Percentiles rank a stretch among this genome's conserved stretches.
Evolutionary conservation across 2,797 vertebrate genomes (phyloP).

Genomic region (Gadopsis bispinosus): DNA sequence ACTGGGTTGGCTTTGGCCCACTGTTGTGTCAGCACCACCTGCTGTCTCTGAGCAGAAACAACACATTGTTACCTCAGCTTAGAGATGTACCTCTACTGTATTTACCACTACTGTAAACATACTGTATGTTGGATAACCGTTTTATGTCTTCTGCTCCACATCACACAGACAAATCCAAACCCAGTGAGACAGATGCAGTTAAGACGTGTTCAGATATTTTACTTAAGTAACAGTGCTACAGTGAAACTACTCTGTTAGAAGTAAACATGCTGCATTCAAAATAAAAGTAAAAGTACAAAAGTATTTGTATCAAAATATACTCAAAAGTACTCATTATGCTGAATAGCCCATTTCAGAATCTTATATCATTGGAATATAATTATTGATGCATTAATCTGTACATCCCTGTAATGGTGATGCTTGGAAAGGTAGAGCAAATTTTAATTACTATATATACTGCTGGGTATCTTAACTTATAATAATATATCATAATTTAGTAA

Average conservation of each 20-base stretch:
- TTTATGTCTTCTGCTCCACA: neutral
- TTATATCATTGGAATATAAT: neutral
- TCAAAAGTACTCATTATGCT: neutral
- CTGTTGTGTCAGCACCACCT: slow-evolving; percentile 84
- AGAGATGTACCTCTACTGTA: neutral
- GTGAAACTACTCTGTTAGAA: neutral
- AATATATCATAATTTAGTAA: neutral
- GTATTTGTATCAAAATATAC: neutral
- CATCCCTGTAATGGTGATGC: neutral
- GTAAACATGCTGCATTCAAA: neutral
- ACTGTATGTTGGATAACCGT: neutral
- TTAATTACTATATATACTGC: neutral
- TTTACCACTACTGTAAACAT: too few species aligned
- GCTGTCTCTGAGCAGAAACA: slow-evolving; percentile 81
- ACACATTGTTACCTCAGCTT: slow-evolving; percentile 22
- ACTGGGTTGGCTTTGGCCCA: slow-evolving; percentile 77
- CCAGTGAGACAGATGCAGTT: neutral
- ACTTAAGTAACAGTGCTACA: neutral
- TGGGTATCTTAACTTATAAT: neutral
- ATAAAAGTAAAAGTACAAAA: neutral
- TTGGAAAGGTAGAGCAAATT: neutral
- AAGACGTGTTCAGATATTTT: neutral
- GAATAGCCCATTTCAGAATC: neutral
- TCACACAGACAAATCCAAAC: neutral
- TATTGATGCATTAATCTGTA: neutral